phyloP scores from a whole-genome alignment of 2,797 vertebrate genomes.

The Anniella stebbinsi region DNA sequence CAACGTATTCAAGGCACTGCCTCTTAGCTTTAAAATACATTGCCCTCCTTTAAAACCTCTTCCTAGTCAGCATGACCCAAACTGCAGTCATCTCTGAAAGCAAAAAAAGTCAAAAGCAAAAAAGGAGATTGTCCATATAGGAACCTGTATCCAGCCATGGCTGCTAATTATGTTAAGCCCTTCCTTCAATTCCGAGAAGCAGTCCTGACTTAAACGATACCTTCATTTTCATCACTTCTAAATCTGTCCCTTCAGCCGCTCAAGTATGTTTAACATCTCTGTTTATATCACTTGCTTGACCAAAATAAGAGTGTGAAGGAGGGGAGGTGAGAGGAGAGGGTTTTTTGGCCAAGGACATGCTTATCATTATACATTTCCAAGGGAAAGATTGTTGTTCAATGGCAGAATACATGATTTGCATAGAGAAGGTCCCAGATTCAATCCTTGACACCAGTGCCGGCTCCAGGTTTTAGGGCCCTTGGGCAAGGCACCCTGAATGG shows the following conservation, averaged over 20 bases:
- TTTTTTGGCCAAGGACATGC: background rate
- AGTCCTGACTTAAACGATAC: background rate
- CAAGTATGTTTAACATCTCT: background rate
- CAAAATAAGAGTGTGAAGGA: background rate
- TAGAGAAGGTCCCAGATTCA: background rate
- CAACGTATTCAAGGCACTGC: background rate
- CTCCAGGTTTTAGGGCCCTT: too few relatives aligned
- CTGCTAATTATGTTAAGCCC: background rate
- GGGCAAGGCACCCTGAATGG: too few relatives aligned
- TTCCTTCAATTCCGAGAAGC: background rate
- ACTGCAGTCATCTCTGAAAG: background rate
- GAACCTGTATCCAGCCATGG: background rate
- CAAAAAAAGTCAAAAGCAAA: background rate
- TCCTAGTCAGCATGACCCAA: background rate
- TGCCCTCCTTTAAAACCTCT: background rate
- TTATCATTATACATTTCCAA: background rate
- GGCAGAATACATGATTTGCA: background rate
- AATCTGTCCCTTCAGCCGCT: background rate
- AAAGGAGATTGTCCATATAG: background rate
- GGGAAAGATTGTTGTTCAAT: background rate
- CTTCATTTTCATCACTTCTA: slow-evolving; percentile 9
- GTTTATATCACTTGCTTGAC: background rate
- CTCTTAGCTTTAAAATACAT: background rate
- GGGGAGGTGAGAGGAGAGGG: too few relatives aligned
- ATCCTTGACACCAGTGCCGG: background rate